A percentile compares a stretch with the other conserved stretches of the same genome.
Evolutionary conservation across 2,113 vertebrate species (phyloP).

Genomic region (Elephantulus edwardii): DNA sequence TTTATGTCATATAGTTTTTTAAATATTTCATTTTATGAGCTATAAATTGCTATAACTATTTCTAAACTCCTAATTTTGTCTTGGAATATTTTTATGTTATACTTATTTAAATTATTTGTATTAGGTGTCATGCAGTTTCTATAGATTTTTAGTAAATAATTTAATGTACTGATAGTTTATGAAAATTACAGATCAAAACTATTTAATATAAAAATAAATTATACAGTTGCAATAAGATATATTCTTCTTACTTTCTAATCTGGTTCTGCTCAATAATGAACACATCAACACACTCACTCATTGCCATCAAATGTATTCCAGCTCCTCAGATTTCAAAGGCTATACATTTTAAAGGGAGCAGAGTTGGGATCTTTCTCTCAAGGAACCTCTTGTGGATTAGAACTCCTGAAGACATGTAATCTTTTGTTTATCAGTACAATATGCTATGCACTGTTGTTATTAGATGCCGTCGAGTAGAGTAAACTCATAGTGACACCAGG

Average conservation of each 20-base stretch:
- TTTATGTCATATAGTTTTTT: background rate
- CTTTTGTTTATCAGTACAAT: too few species aligned
- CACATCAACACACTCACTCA: background rate
- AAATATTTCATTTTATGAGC: slow-evolving; percentile 20
- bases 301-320: too few species aligned
- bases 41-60: background rate
- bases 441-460: too few species aligned
- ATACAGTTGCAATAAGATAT: background rate
- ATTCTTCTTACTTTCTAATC: background rate
- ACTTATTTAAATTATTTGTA: background rate
- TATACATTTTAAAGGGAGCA: too few species aligned
- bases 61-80: background rate
- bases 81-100: background rate
- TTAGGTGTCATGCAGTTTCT: background rate
- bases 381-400: too few species aligned
- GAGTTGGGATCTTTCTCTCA: too few species aligned
- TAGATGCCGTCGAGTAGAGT: too few species aligned
- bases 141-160: background rate
- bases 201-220: slow-evolving; percentile 12
- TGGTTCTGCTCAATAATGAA: background rate
- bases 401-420: too few species aligned
- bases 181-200: background rate
- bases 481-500: too few species aligned
- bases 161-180: background rate
- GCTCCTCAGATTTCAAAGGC: too few species aligned